Evolutionary conservation across 2,797 vertebrate species (phyloP).

Genomic region (Sebastes matsubarae): DNA sequence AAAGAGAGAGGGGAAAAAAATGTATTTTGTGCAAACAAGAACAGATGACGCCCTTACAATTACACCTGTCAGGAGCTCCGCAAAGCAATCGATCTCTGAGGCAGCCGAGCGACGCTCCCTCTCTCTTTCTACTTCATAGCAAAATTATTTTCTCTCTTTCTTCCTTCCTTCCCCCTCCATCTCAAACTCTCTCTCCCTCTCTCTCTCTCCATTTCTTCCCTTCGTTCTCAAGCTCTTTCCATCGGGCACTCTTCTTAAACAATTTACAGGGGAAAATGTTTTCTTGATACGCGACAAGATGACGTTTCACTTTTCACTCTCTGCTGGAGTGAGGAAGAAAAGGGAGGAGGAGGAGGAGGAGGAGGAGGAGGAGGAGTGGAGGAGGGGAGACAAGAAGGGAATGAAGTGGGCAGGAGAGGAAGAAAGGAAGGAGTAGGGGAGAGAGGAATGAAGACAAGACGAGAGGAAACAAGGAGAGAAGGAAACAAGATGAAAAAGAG

Average conservation of each 20-base stretch:
- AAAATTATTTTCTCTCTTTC: slow-evolving; percentile 90
- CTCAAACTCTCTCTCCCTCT: neutral
- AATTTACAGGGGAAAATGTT: slow-evolving; percentile 88
- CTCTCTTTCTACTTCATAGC: slow-evolving; percentile 90
- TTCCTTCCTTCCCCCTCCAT: neutral
- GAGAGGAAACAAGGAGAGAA: neutral
- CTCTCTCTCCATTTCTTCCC: slow-evolving; percentile 60
- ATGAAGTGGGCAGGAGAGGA: no score
- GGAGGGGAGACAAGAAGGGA: neutral
- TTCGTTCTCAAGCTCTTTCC: slow-evolving; percentile 44
- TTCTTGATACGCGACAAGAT: slow-evolving; percentile 89
- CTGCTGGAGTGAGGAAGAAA: neutral
- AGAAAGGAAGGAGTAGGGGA: neutral
- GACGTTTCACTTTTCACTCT: slow-evolving; percentile 43
- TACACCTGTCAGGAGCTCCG: slow-evolving; percentile 99
- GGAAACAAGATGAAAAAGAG: neutral
- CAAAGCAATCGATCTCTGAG: slow-evolving; percentile 99
- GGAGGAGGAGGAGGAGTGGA: neutral
- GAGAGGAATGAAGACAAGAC: neutral
- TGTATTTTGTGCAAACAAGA: slow-evolving; percentile 99
- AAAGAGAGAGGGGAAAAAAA: slow-evolving; percentile 80
- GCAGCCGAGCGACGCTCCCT: slow-evolving; percentile 83
- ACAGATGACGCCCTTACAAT: slow-evolving; percentile 99
- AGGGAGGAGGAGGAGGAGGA: neutral
- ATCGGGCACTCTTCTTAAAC: slow-evolving; percentile 83